phyloP scores from a whole-genome alignment of 2,888 invertebrate species.

The Hirtodrosophila trivittata region DNA sequence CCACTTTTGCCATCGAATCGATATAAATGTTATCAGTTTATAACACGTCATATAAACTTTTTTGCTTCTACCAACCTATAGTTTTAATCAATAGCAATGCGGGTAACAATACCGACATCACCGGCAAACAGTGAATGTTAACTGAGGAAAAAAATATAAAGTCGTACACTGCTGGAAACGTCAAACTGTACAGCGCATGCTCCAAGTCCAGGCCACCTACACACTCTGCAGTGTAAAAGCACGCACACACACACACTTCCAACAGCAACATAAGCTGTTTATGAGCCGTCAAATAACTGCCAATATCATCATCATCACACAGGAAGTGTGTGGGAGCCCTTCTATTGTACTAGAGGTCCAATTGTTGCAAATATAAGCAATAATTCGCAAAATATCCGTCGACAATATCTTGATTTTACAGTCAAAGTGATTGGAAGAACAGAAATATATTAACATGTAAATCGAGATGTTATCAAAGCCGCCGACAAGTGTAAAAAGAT shows the following conservation, averaged over 20 bases:
- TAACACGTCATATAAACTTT: slow-evolving; percentile 1
- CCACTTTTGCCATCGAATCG: slow-evolving; percentile 17
- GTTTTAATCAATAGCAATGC: slow-evolving; percentile 26
- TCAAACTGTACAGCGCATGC: slow-evolving; percentile 56
- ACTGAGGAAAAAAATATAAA: slow-evolving; percentile 34
- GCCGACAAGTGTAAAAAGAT: too few relatives aligned
- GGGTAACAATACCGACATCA: slow-evolving; percentile 13
- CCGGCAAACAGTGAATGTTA: slow-evolving; percentile 62
- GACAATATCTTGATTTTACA: too few relatives aligned
- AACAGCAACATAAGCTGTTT: slow-evolving; percentile 17
- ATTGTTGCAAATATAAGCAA: neutral
- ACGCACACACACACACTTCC: slow-evolving; percentile 12
- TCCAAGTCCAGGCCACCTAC: slow-evolving; percentile 13
- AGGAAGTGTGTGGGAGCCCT: slow-evolving; percentile 18
- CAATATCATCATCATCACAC: too few relatives aligned
- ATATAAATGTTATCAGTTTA: slow-evolving; percentile 18
- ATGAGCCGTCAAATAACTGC: slow-evolving; percentile 7
- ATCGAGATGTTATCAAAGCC: too few relatives aligned
- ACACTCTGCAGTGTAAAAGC: too few relatives aligned
- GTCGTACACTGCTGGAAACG: slow-evolving; percentile 1
- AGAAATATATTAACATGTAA: too few relatives aligned
- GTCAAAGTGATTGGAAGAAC: too few relatives aligned
- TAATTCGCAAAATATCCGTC: neutral
- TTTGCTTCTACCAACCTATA: too few relatives aligned
- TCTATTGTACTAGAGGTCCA: slow-evolving; percentile 21